Conservation (phyloP, 2,888 invertebrate species). For the Drosophila setosimentum region DNA sequence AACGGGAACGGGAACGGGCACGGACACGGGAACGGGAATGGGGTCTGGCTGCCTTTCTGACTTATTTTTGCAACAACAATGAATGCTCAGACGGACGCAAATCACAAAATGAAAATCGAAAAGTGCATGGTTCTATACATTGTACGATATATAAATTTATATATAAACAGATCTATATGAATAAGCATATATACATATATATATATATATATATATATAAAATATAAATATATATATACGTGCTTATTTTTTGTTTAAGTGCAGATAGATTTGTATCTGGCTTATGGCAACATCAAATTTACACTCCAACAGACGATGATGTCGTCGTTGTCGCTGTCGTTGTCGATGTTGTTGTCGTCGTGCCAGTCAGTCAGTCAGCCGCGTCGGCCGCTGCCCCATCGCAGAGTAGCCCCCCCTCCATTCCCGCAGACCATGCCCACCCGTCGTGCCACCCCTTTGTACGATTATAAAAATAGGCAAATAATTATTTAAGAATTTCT, state of each 20-base stretch:
- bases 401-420: slow-evolving; percentile 10
- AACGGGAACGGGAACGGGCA: background rate
- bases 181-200: slow-evolving; percentile 14
- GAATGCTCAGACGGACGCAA: slow-evolving; percentile 51
- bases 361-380: slow-evolving; percentile 78
- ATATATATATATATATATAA: slow-evolving; percentile 29
- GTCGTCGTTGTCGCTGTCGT: slow-evolving; percentile 39
- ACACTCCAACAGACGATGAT: slow-evolving; percentile 68
- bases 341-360: slow-evolving; percentile 54
- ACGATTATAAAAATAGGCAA: slow-evolving; percentile 82
- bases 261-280: slow-evolving; percentile 61
- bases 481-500: slow-evolving; percentile 85
- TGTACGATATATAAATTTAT: slow-evolving; percentile 28
- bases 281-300: slow-evolving; percentile 70
- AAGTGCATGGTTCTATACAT: slow-evolving; percentile 62
- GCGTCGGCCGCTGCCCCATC: slow-evolving; percentile 68
- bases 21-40: background rate
- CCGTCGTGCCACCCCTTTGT: slow-evolving; percentile 30
- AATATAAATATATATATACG: slow-evolving; percentile 10
- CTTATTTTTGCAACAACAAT: slow-evolving; percentile 82
- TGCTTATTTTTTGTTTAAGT: slow-evolving; percentile 29
- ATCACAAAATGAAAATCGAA: slow-evolving; percentile 77
- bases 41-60: slow-evolving; percentile 69
- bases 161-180: slow-evolving; percentile 18
- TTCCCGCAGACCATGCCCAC: slow-evolving; percentile 1